Conservation (phyloP, 2,797 vertebrate genomes). For the Mastacembelus armatus region DNA sequence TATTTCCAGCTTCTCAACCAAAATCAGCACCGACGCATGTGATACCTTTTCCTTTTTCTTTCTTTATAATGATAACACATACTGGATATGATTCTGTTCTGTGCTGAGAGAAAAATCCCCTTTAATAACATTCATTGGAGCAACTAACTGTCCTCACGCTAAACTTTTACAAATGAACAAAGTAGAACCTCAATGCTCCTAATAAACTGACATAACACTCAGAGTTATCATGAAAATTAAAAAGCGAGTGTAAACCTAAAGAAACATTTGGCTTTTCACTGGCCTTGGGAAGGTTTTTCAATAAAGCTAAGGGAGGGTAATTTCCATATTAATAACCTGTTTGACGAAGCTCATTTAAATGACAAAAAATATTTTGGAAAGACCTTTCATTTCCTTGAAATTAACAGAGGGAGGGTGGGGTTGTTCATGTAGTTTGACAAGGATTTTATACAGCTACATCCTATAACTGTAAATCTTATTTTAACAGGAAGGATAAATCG, state of each 20-base stretch:
- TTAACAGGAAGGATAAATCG: too few species aligned
- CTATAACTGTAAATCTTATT: too few species aligned
- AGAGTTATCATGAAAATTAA: background rate
- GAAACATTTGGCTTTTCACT: constrained; percentile 32
- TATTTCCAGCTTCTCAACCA: background rate
- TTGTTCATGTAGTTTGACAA: background rate
- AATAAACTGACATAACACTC: background rate
- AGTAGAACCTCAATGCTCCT: too few species aligned
- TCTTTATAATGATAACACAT: background rate
- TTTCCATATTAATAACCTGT: constrained; percentile 58
- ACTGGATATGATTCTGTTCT: background rate
- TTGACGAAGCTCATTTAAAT: constrained; percentile 56
- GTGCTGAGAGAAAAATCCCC: too few species aligned
- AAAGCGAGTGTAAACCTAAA: constrained; percentile 21
- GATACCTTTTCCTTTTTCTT: background rate
- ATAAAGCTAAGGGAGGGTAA: constrained; percentile 44
- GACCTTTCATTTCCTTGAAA: constrained; percentile 30
- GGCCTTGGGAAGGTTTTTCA: constrained; percentile 14
- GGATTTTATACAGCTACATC: too few species aligned
- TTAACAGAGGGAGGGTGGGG: constrained; percentile 16
- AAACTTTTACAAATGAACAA: too few species aligned
- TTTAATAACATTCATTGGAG: too few species aligned
- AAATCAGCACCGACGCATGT: constrained; percentile 8
- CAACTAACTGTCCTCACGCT: too few species aligned
- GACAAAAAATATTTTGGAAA: constrained; percentile 36